These are phyloP conservation scores for Cataglyphis livida DNA, from an alignment of 2,888 invertebrate genomes.

Conservation along the genomic window DNA sequence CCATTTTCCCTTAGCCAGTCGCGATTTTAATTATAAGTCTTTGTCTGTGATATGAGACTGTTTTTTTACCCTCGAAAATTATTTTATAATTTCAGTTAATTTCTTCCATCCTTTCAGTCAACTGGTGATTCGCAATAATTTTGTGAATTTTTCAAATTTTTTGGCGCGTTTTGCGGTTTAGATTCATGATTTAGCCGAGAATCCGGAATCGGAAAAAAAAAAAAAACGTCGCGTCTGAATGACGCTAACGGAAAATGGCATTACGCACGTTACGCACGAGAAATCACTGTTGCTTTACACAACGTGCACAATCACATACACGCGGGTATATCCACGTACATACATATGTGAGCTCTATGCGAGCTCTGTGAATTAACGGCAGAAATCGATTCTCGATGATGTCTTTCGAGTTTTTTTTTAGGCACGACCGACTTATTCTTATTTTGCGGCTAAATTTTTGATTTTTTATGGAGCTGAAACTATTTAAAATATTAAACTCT, in stretches of 20 bases:
- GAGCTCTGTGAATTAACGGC: slow-evolving; percentile 4
- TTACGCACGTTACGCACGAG: slow-evolving; percentile 25
- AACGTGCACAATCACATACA: slow-evolving; percentile 11
- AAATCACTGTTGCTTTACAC: slow-evolving; percentile 10
- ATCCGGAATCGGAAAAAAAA: not conserved
- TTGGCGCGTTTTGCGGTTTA: not conserved
- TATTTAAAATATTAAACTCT: not conserved
- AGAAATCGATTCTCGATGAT: not conserved
- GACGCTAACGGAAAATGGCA: slow-evolving; percentile 30
- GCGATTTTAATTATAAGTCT: not conserved
- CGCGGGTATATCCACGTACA: slow-evolving; percentile 6
- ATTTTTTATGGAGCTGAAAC: not conserved
- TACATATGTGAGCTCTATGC: slow-evolving; percentile 21
- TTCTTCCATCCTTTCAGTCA: not conserved
- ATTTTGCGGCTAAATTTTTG: not conserved
- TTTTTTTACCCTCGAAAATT: not conserved
- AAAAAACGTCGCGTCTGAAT: not conserved
- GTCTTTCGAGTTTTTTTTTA: not conserved
- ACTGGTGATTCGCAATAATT: not conserved
- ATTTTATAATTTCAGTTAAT: not conserved
- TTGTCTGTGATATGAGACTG: not conserved
- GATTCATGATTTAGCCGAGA: not conserved
- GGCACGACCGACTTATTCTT: not conserved
- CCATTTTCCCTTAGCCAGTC: slow-evolving; percentile 35
- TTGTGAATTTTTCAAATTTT: not conserved